Evolutionary conservation across 2,888 invertebrate genomes (phyloP).

Genomic region (Drepana falcataria): DNA sequence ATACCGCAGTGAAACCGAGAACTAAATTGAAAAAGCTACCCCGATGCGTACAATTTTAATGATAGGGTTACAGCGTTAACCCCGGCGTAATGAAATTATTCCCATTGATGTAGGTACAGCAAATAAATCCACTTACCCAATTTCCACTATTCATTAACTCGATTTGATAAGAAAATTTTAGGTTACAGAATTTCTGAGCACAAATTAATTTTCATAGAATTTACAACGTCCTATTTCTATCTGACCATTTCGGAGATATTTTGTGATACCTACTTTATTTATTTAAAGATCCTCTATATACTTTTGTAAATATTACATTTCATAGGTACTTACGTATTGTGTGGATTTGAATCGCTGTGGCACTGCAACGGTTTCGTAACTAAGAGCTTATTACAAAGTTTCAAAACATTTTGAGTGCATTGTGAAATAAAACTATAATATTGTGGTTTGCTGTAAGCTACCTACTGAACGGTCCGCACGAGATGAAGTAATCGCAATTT

Average conservation of each 20-base stretch:
- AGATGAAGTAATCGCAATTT: neutral
- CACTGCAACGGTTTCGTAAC: neutral
- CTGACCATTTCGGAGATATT: too few species aligned
- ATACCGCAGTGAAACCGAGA: neutral
- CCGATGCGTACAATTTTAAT: neutral
- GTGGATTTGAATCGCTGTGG: too few species aligned
- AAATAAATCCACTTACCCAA: neutral
- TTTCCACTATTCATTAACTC: neutral
- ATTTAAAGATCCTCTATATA: too few species aligned
- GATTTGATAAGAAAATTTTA: neutral
- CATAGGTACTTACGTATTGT: too few species aligned
- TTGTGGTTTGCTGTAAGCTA: neutral
- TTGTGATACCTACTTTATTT: too few species aligned
- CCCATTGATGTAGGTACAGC: neutral
- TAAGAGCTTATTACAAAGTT: neutral
- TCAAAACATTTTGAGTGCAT: neutral
- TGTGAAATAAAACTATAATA: neutral
- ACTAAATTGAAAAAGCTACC: neutral
- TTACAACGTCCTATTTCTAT: too few species aligned
- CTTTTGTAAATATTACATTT: too few species aligned
- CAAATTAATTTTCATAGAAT: too few species aligned
- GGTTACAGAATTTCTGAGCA: neutral
- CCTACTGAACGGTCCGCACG: neutral
- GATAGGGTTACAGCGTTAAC: neutral
- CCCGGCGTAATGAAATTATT: neutral